Base-by-base conservation (phyloP, 2,113 vertebrate species). In the Mola mola region DNA sequence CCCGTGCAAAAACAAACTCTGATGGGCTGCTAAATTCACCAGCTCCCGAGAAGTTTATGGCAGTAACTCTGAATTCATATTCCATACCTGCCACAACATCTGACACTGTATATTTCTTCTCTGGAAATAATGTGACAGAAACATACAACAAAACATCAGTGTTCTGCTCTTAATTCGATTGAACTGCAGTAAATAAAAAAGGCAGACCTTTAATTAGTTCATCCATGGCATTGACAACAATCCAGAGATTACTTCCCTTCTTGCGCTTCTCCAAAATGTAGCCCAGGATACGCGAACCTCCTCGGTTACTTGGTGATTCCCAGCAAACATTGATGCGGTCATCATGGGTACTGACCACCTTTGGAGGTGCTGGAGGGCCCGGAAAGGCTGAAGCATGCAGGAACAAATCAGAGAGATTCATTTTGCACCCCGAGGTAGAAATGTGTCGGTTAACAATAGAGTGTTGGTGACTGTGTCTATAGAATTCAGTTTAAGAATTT, bases 41-140 rank as follows among this genome's bases (percentile, higher is more conserved):
- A 0, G 50, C 21, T 13, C 96, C 96, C 0, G 94, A 92, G 17
- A 92, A 82, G 57, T 94, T 94, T 72, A 98, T 84, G 5, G 94
- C 96, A 1, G 87, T 88, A 57, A 98, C 93, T 4, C 94, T 92
- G 60, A 98, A 98, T 75, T 98, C 94, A 3, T 96, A 97, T 68
- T 93, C 93, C 31, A 91, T 69, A 8, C 94, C 95, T 9, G 89
- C 89, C 63, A 93, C 89, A 20, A 98, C 60, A 51, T 88, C 88
- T 4, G 46, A 87, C 29, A 95, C 91, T 0, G 82, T 85, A 85
- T 84, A 94, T 65, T 83, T 94, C 80, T 83, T 96, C 13, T 92
- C 96, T 95, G 38, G 7, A 68, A 31, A 34, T 20, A 8, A 36
- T 33, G 34, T 34, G 8, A 41, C 2, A 75, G 42, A 62, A 42